A percentile compares a stretch with the other conserved stretches of the same genome.
Evolutionary conservation across 1,140 invertebrate genomes (phyloP).

Genomic region (Sitobion miscanthi): DNA sequence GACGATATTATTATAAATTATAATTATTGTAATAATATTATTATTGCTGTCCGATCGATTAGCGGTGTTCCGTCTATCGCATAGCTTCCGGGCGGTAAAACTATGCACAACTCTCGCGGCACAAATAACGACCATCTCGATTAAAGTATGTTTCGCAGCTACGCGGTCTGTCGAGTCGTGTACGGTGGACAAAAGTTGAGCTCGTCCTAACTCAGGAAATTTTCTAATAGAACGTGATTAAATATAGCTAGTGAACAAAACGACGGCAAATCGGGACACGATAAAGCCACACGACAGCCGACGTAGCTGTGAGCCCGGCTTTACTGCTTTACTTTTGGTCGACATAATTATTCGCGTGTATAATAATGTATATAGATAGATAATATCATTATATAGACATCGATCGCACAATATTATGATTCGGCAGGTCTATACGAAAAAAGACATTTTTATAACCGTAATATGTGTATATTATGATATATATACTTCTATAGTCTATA

Average conservation of each 20-base stretch:
- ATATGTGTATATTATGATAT: not conserved
- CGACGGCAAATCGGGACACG: too few species aligned
- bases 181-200: too few species aligned
- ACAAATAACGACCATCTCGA: not conserved
- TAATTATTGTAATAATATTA: too few species aligned
- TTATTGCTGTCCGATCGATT: not conserved
- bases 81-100: not conserved
- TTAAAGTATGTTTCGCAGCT: not conserved
- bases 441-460: not conserved
- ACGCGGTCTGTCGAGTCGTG: too few species aligned
- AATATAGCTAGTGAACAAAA: too few species aligned
- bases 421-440: not conserved
- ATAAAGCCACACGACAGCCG: too few species aligned
- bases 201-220: too few species aligned
- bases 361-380: not conserved
- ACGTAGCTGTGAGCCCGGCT: too few species aligned
- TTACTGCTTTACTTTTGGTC: not conserved
- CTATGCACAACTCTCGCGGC: not conserved
- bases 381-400: not conserved
- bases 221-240: too few species aligned
- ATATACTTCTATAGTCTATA: not conserved
- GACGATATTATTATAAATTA: too few species aligned
- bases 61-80: too few species aligned
- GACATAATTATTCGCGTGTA: not conserved
- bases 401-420: not conserved